Percentiles rank a stretch among this genome's conserved stretches.
Conservation (phyloP, 2,113 vertebrate species). For the Lophura nycthemera region DNA sequence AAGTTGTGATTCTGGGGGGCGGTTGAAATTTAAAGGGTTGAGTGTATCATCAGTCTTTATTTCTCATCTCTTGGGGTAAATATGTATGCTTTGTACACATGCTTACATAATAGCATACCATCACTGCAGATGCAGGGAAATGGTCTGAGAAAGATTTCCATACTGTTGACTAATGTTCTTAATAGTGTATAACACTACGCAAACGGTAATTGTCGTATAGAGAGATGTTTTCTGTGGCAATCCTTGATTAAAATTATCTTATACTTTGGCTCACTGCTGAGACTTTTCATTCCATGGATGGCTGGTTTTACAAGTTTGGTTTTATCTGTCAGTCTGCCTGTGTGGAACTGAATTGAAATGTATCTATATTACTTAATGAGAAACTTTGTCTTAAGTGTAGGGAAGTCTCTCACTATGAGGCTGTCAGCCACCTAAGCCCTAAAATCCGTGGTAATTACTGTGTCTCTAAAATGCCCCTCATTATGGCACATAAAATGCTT, state of each 20-base stretch:
- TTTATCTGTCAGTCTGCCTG: conserved; percentile 63
- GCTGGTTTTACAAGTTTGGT: conserved; percentile 65
- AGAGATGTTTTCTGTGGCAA: conserved; percentile 32
- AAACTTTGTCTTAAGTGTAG: conserved; percentile 73
- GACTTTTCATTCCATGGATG: conserved; percentile 56
- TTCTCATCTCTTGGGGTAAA: neutral
- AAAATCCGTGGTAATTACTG: conserved; percentile 76
- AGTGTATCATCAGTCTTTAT: neutral
- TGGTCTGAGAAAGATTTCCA: neutral
- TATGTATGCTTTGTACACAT: neutral
- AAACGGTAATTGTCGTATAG: conserved; percentile 37
- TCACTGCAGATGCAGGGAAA: neutral
- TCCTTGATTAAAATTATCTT: conserved; percentile 52
- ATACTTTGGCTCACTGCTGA: conserved; percentile 22
- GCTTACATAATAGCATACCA: neutral
- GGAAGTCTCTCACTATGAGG: conserved; percentile 69
- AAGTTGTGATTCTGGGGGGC: neutral
- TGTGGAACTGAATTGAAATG: conserved; percentile 59
- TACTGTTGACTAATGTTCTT: conserved; percentile 26
- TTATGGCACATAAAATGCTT: conserved; percentile 73
- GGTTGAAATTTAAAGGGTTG: neutral
- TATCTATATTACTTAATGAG: conserved; percentile 76
- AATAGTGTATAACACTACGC: neutral
- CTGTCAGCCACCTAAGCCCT: conserved; percentile 76
- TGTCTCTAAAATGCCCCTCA: conserved; percentile 74